phyloP scores from a whole-genome alignment of 2,888 invertebrate species.

The Synanthedon tipuliformis region DNA sequence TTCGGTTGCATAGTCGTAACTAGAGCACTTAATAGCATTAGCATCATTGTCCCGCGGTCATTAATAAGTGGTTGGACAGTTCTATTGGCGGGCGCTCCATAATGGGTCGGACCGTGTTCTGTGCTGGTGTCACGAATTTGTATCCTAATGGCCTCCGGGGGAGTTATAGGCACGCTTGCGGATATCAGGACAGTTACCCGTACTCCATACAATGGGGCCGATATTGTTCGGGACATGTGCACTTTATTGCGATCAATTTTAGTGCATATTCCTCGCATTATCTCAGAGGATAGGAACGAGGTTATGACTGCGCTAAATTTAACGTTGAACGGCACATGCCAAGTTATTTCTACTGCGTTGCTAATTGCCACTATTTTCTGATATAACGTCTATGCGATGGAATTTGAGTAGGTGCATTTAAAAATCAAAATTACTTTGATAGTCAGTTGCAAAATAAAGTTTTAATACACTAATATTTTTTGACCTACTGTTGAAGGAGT shows the following conservation, averaged over 20 bases:
- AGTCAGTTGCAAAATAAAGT: too few relatives aligned
- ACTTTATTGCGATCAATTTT: neutral
- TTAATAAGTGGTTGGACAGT: slow-evolving; percentile 61
- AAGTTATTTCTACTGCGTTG: too few relatives aligned
- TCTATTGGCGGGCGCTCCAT: slow-evolving; percentile 53
- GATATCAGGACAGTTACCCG: slow-evolving; percentile 17
- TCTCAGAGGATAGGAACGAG: neutral
- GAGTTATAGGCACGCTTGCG: slow-evolving; percentile 14
- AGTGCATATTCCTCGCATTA: neutral
- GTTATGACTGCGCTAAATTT: neutral
- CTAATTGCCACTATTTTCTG: too few relatives aligned
- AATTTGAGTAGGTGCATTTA: too few relatives aligned
- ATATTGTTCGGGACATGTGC: neutral
- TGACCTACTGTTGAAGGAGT: too few relatives aligned
- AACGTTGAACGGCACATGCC: too few relatives aligned
- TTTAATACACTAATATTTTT: too few relatives aligned
- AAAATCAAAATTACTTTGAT: too few relatives aligned
- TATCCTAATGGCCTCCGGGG: slow-evolving; percentile 23
- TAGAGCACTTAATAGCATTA: slow-evolving; percentile 50
- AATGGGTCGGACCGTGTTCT: slow-evolving; percentile 37
- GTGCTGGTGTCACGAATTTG: slow-evolving; percentile 55
- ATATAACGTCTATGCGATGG: too few relatives aligned
- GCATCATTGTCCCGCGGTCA: slow-evolving; percentile 55
- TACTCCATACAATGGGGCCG: slow-evolving; percentile 14
- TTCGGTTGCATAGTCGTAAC: slow-evolving; percentile 1